Evolutionary conservation across 2,113 vertebrate genomes (phyloP).

Genomic region (Chiloscyllium plagiosum): DNA sequence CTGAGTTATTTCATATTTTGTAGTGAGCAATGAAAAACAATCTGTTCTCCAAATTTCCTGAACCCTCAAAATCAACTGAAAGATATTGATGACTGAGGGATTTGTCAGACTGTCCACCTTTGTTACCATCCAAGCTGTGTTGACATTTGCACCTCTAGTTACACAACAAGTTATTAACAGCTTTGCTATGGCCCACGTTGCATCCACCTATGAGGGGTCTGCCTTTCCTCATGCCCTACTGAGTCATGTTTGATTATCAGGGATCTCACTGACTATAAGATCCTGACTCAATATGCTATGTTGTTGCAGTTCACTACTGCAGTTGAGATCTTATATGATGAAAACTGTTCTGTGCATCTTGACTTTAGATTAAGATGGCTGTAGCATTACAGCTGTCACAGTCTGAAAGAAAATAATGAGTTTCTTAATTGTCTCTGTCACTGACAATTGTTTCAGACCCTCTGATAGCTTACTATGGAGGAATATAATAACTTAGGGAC

Average conservation of each 20-base stretch:
- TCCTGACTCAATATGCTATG: slow-evolving; percentile 44
- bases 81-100: not conserved
- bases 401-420: slow-evolving; percentile 31
- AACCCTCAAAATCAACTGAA: not conserved
- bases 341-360: not conserved
- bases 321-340: slow-evolving; percentile 49
- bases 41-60: not conserved
- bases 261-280: slow-evolving; percentile 59
- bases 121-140: not conserved
- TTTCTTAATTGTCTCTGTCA: not conserved
- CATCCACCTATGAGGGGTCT: not conserved
- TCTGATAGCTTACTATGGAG: slow-evolving; percentile 53
- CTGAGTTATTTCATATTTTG: too few species aligned
- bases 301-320: slow-evolving; percentile 51
- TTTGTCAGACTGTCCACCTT: not conserved
- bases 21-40: not conserved
- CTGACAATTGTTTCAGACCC: not conserved
- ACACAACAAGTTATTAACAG: not conserved
- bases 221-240: not conserved
- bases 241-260: slow-evolving; percentile 53
- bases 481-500: not conserved
- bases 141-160: not conserved
- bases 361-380: slow-evolving; percentile 49
- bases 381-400: slow-evolving; percentile 43
- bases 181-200: not conserved